phyloP scores from a whole-genome alignment of 2,888 invertebrate species.

The Drosophila fungiperda region DNA sequence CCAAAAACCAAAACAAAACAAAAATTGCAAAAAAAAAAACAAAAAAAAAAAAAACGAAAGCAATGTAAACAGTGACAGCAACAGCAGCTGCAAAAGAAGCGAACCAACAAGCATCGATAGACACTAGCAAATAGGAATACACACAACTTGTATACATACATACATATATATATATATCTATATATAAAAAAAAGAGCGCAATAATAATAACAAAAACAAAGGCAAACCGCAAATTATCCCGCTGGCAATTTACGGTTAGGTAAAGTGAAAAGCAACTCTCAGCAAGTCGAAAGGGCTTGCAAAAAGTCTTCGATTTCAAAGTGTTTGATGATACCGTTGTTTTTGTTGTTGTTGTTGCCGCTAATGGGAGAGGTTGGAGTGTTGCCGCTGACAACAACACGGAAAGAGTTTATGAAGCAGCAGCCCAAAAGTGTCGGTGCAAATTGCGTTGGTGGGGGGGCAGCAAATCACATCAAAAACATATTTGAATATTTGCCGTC shows the following conservation, averaged over 20 bases:
- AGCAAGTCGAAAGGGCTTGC: slow-evolving; percentile 35
- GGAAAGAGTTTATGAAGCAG: slow-evolving; percentile 38
- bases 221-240: slow-evolving; percentile 71
- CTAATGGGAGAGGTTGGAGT: slow-evolving; percentile 64
- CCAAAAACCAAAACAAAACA: slow-evolving; percentile 56
- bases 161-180: slow-evolving; percentile 11
- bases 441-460: slow-evolving; percentile 64
- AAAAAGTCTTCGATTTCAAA: slow-evolving; percentile 79
- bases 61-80: slow-evolving; percentile 63
- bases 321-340: slow-evolving; percentile 54
- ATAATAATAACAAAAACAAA: slow-evolving; percentile 48
- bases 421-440: slow-evolving; percentile 62
- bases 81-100: slow-evolving; percentile 30
- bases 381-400: slow-evolving; percentile 75
- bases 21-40: slow-evolving; percentile 3
- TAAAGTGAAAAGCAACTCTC: slow-evolving; percentile 63
- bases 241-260: slow-evolving; percentile 75
- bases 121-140: slow-evolving; percentile 44
- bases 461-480: slow-evolving; percentile 80
- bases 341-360: slow-evolving; percentile 33
- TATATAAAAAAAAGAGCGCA: not conserved
- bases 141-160: slow-evolving; percentile 13
- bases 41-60: slow-evolving; percentile 29
- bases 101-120: slow-evolving; percentile 38
- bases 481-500: slow-evolving; percentile 81